Conservation (phyloP, 92 coral and sea anemone species). For the Paramuricea clavata region DNA sequence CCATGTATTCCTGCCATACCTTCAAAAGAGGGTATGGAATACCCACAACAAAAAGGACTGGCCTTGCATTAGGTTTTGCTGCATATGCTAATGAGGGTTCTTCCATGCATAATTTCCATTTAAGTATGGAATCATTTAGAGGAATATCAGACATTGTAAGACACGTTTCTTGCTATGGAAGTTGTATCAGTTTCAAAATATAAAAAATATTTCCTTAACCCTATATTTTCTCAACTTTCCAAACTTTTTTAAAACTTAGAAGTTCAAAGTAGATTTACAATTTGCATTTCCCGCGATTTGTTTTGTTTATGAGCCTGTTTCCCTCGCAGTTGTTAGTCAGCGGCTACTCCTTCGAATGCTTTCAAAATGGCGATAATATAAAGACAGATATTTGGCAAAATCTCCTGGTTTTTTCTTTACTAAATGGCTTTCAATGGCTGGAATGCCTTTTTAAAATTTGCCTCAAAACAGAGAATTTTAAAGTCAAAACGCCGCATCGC, state of each 20-base stretch:
- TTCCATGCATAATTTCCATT: conserved; percentile 66
- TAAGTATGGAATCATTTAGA: conserved; percentile 47
- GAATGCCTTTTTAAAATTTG: background rate
- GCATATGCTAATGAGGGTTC: conserved; percentile 72
- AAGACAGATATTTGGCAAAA: background rate
- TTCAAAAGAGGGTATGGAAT: conserved; percentile 71
- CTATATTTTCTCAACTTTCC: background rate
- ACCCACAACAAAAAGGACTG: conserved; percentile 68
- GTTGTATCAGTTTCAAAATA: background rate
- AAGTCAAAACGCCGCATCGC: background rate
- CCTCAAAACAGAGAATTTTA: background rate
- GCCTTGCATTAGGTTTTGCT: conserved; percentile 69
- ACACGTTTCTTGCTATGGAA: background rate
- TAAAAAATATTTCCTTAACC: background rate
- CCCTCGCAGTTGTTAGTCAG: conserved; percentile 16
- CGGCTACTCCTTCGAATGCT: background rate
- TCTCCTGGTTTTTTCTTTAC: background rate
- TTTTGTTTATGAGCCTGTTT: conserved; percentile 11
- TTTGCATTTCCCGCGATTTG: conserved; percentile 18
- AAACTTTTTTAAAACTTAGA: background rate
- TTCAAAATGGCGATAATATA: background rate
- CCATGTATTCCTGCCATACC: conserved; percentile 69
- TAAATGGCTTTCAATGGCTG: background rate
- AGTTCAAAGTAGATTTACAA: background rate
- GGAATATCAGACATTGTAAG: conserved; percentile 63